Base-by-base conservation (phyloP, 2,797 vertebrate species). In the Chelon auratus region DNA sequence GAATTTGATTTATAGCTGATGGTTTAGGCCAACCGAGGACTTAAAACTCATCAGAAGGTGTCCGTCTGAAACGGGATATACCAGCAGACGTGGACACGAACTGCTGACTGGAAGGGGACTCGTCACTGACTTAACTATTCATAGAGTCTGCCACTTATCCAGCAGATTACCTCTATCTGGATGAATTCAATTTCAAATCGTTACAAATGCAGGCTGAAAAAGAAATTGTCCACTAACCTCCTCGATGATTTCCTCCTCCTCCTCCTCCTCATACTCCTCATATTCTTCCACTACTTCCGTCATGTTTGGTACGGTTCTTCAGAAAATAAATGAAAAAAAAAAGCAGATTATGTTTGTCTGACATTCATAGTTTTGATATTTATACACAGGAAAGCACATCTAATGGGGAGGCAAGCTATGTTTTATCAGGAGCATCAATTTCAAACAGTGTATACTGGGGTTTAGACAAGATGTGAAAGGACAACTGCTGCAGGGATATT, bases 161-260 rank as follows among this genome's bases (percentile, higher is more conserved):
- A 36, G 55, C 45, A 15, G 13, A 66, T 47, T 60, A 68, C 37
- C 53, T 75, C 42, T 52, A 66, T 51, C 53, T 15, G 36, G 9
- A 18, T 66, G 1, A 58, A 50, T 33, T 51, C 15, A 14, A 4
- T 6, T 17, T n/a, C 43, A 9, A 47, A 57, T 39, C 3, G 13
- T 12, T 33, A 33, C 1, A 3, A 33, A 57, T 53, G 56, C 15
- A 14, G 10, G 5, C 5, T 54, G 3, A 10, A 40, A 47, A n/a
- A 9, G 40, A 77, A 66, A 5, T 24, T 1, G 0, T 82, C 15
- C 9, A 85, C 96, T 96, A 96, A 99, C 98, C 97, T 87, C 94
- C 7, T 94, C 93, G 43, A 94, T 1, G 43, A 51, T 2, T 60
- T 90, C 89, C 12, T 86, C 86, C 8, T 65, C 80, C 53, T 24